Percentiles rank a stretch among this genome's conserved stretches.
phyloP scores from a whole-genome alignment of 2,888 invertebrate species.

The Cosmorhoe ocellata region DNA sequence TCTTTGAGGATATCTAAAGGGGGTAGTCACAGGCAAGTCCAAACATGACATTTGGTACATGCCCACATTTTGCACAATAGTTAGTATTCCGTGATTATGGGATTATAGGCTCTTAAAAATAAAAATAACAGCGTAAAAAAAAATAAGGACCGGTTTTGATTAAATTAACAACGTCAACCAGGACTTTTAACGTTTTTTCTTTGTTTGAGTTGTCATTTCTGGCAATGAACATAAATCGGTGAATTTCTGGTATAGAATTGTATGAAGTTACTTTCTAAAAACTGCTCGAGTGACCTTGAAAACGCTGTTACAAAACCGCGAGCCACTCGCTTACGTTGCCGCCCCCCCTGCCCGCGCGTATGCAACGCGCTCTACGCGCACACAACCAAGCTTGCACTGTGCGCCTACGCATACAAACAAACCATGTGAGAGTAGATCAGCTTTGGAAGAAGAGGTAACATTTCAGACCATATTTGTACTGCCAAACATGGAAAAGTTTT shows the following conservation, averaged over 20 bases:
- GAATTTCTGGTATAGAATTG: conserved; percentile 1
- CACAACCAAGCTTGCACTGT: conserved; percentile 60
- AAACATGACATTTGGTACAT: too few relatives aligned
- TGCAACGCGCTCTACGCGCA: conserved; percentile 43
- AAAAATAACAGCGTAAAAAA: too few relatives aligned
- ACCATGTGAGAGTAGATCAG: conserved; percentile 32
- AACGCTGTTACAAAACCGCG: conserved; percentile 81
- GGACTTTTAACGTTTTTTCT: too few relatives aligned
- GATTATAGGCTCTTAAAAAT: too few relatives aligned
- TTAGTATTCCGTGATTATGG: too few relatives aligned
- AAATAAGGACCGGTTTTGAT: too few relatives aligned
- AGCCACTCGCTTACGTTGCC: conserved; percentile 63
- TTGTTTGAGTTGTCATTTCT: conserved; percentile 5
- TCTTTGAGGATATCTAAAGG: too few relatives aligned
- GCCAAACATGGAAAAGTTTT: background rate
- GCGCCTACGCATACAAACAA: conserved; percentile 45
- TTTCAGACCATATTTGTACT: conserved; percentile 51
- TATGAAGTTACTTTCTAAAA: conserved; percentile 82
- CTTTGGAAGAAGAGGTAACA: conserved; percentile 66
- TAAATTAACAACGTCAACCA: too few relatives aligned
- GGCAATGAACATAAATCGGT: background rate
- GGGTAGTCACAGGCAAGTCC: too few relatives aligned
- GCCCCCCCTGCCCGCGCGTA: conserved; percentile 53
- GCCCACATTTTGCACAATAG: too few relatives aligned
- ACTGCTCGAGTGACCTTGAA: conserved; percentile 81